Base-by-base conservation (phyloP, 2,888 invertebrate species). In the Sepiola atlantica region DNA sequence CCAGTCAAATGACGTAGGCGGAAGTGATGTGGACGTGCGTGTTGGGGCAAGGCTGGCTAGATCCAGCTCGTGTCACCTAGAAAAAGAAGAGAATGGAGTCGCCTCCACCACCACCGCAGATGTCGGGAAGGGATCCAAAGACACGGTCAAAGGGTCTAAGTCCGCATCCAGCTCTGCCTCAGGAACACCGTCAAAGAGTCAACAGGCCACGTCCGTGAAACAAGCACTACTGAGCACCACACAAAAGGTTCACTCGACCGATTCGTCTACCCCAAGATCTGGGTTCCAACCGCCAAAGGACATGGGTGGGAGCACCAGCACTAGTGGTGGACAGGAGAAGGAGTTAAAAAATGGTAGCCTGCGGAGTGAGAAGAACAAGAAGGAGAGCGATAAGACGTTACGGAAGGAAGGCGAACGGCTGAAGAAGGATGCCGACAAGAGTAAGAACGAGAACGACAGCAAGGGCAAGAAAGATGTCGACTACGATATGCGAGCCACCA, bases 31-130 rank as follows among this genome's bases (percentile, higher is more conserved):
- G 92, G 92, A 92, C 45, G 92, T 92, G 28, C 92, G 92, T 55
- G 92, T 92, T 6, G 92, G 92, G 54, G 92, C 92, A 92, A 92
- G 92, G 92, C 92, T 92, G 92, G 92, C 92, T 54, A 92, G 92
- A 92, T 92, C 92, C 92, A 92, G 35, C 55, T 92, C 92, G 32
- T 92, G 92, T 55, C 92, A 92, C n/a, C 92, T 92, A 0, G 92
- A 92, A 35, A 92, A 92, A 16, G 92, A 92, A 28, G 92, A 35
- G 45, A 92, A 92, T 28, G 55, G 55, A 8, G 28, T 92, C n/a
- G 16, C 45, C 92, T 54, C 45, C 21, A 35, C 35, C 28, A 24
- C n/a, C 35, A 32, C 32, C 24, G 90, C n/a, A 90, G 92, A 92
- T 20, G 55, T 28, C 35, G 92, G 92, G 54, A 92, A 92, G 55